Base-by-base conservation (phyloP, 2,888 invertebrate genomes). In the Oegoconia quadripuncta region DNA sequence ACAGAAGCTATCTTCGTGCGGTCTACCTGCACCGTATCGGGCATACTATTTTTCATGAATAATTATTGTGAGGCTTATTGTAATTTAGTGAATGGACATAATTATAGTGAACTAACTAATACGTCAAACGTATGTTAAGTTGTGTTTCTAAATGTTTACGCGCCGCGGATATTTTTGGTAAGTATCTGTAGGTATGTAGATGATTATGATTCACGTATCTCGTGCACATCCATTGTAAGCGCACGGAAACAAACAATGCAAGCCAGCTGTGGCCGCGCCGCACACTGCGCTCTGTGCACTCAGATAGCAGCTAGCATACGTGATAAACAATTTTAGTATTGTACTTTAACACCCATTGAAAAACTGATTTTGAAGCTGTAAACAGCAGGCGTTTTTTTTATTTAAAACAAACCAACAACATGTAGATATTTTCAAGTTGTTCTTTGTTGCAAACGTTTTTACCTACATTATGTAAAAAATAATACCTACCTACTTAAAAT, bases 21-120 rank as follows among this genome's bases (percentile, higher is more conserved):
- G 78, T 79, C 82, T 83, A 84, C 81, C 81, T 84, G 75, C 83
- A 77, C 73, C 57, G 68, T 11, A 22, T 71, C 76, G 72, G 74
- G 73, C 76, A 75, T 74, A 76, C 74, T 75, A 75, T 70, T 83
- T 31, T 79, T 79, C 61, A 73, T 78, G 74, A 71, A 68, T 78
- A 75, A 71, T 74, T 74, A 72, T 66, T 70, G 72, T 72, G 74
- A 68, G 62, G 70, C 69, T 36, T 64, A 63, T 64, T 59, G 65
- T 64, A 67, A 65, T 62, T 65, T 64, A 69, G 59, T 67, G 55
- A 67, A 75, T 66, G 64, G 68, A 78, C 76, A 64, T 59, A 61
- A 70, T 49, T 54, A 62, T 67, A 69, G 61, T 67, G 63, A 61
- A 58, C 66, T 59, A 61, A 59, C 65, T 69, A 67, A 70, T 76